Percentiles rank a stretch among this genome's conserved stretches.
Evolutionary conservation across 2,797 vertebrate species (phyloP).

Genomic region (Falco berigora): DNA sequence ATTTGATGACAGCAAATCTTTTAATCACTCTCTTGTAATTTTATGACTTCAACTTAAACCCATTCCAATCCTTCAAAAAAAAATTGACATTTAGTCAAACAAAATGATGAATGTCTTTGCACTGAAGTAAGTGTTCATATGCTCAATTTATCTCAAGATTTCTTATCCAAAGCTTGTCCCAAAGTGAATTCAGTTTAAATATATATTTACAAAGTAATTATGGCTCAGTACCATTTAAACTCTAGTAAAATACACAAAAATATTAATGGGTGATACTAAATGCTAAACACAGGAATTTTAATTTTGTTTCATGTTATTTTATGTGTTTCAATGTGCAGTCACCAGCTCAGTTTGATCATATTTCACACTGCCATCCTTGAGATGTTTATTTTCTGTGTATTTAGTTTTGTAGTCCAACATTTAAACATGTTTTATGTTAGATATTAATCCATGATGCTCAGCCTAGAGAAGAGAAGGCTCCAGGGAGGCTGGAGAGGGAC

Average conservation of each 20-base stretch:
- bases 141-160: not conserved
- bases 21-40: not conserved
- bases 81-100: not conserved
- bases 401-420: not conserved
- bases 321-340: not conserved
- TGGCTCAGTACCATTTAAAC: not conserved
- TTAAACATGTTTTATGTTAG: not conserved
- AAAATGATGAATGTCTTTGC: not conserved
- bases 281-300: not conserved
- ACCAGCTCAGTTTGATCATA: not conserved
- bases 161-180: not conserved
- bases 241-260: not conserved
- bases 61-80: not conserved
- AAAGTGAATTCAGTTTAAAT: not conserved
- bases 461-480: too few species aligned
- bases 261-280: not conserved
- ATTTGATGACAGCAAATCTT: conserved; percentile 3
- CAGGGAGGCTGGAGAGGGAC: too few species aligned
- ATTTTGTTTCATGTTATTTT: not conserved
- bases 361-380: not conserved
- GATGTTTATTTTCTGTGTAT: not conserved
- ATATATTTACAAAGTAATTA: not conserved
- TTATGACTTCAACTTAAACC: not conserved
- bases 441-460: not conserved
- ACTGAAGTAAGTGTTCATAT: not conserved